These are phyloP conservation scores for Thyatira batis DNA, from an alignment of 2,888 invertebrate species.

Conservation along the genomic window DNA sequence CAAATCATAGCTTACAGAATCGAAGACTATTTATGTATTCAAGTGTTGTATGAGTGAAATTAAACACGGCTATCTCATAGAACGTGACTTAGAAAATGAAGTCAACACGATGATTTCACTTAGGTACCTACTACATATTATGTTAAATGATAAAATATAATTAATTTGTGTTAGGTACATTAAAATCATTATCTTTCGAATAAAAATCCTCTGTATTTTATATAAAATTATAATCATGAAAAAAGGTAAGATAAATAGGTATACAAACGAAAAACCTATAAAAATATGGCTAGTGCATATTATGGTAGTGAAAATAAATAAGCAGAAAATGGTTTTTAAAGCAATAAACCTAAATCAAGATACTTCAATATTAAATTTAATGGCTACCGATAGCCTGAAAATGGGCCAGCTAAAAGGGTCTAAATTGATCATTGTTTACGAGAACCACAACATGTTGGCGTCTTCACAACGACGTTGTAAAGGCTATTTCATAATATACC, in stretches of 20 bases:
- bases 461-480: not conserved
- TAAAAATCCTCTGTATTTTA: too few species aligned
- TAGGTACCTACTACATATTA: too few species aligned
- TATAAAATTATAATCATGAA: too few species aligned
- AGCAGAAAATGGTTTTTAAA: not conserved
- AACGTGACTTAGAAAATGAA: too few species aligned
- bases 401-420: constrained; percentile 11
- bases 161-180: too few species aligned
- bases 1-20: not conserved
- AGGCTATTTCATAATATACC: too few species aligned
- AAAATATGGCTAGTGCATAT: not conserved
- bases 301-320: not conserved
- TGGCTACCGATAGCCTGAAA: not conserved
- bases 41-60: not conserved
- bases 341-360: not conserved
- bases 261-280: too few species aligned
- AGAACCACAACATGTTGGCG: not conserved
- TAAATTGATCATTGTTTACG: constrained; percentile 12
- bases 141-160: too few species aligned
- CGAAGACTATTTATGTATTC: not conserved
- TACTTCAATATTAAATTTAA: not conserved
- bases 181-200: too few species aligned
- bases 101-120: too few species aligned
- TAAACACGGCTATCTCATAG: not conserved
- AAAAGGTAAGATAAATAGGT: too few species aligned